These are phyloP conservation scores for Trichacis sp. DNA, from an alignment of 2,888 invertebrate species.

Conservation along the genomic window DNA sequence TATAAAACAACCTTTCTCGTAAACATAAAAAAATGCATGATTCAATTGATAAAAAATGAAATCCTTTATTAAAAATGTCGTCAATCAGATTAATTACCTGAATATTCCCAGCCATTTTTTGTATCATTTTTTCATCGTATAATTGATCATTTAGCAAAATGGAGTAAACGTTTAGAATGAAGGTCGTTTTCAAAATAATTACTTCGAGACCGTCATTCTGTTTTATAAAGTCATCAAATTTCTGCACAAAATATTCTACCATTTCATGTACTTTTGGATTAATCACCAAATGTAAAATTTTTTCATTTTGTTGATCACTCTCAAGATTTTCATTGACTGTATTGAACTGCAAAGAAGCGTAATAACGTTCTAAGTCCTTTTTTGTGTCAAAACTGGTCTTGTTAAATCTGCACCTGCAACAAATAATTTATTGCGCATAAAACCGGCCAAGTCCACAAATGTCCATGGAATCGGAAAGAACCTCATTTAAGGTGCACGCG, in stretches of 20 bases:
- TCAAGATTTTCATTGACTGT: not conserved
- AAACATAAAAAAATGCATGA: no score
- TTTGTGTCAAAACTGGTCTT: not conserved
- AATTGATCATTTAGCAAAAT: conserved; percentile 18
- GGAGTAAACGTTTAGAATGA: conserved; percentile 20
- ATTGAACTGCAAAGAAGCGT: not conserved
- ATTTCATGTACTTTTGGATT: not conserved
- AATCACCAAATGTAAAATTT: not conserved
- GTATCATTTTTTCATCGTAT: not conserved
- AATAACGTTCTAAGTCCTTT: not conserved
- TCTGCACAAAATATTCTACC: not conserved
- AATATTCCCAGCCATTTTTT: not conserved
- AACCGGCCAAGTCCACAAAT: no score
- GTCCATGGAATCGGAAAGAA: no score
- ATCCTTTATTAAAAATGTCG: no score
- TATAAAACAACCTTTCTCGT: no score
- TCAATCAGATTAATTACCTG: conserved; percentile 6
- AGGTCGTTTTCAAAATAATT: conserved; percentile 31
- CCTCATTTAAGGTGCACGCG: no score
- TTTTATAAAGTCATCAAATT: not conserved
- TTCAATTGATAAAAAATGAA: no score
- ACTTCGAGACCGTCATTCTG: not conserved
- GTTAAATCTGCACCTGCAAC: not conserved
- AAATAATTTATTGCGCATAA: not conserved
- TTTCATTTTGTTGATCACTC: conserved; percentile 16